Evolutionary conservation across 1,140 invertebrate species (phyloP).

Genomic region (Drosophila punjabiensis): DNA sequence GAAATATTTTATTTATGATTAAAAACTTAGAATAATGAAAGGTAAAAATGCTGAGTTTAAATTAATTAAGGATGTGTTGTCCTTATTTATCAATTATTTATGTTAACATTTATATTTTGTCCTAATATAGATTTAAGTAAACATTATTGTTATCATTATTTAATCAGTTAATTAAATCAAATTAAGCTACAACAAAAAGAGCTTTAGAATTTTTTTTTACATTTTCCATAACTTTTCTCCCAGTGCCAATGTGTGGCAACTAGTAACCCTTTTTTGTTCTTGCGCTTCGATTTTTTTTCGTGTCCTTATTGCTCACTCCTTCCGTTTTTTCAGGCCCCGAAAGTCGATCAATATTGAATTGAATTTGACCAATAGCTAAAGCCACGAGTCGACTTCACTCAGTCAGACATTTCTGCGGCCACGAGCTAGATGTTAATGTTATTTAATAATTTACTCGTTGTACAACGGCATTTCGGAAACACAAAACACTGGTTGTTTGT

Average conservation of each 20-base stretch:
- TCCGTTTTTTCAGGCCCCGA: slow-evolving; percentile 21
- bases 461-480: slow-evolving; percentile 16
- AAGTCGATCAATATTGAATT: slow-evolving; percentile 76
- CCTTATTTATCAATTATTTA: too few species aligned
- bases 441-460: slow-evolving; percentile 68
- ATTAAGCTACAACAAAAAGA: too few species aligned
- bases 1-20: background rate
- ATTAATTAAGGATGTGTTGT: background rate
- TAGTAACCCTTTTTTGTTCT: slow-evolving; percentile 57
- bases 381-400: slow-evolving; percentile 7
- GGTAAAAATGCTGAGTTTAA: background rate
- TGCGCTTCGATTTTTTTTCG: slow-evolving; percentile 53
- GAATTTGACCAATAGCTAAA: slow-evolving; percentile 66
- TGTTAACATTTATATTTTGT: background rate
- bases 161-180: too few species aligned
- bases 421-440: slow-evolving; percentile 52
- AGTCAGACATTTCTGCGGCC: slow-evolving; percentile 13
- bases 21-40: background rate
- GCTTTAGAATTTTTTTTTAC: too few species aligned
- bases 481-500: slow-evolving; percentile 21
- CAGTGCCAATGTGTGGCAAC: slow-evolving; percentile 14
- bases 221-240: background rate
- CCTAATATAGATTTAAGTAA: too few species aligned
- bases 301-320: slow-evolving; percentile 40
- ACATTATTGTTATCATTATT: too few species aligned